Base-by-base conservation (phyloP, 2,888 invertebrate genomes). In the Cerceris ruficornis region DNA sequence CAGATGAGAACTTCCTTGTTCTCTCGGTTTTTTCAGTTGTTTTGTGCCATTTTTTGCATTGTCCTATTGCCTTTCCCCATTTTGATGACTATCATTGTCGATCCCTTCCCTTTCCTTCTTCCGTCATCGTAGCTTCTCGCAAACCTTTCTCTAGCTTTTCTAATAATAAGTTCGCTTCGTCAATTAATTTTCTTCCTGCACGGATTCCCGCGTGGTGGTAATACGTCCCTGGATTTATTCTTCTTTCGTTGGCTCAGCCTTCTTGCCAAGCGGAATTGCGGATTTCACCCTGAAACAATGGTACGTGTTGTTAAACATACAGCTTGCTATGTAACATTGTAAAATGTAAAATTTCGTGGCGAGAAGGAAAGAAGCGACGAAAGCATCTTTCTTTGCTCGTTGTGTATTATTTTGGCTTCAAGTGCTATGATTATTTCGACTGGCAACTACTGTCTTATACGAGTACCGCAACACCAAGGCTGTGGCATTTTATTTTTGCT, bases 221-320 rank as follows among this genome's bases (percentile, higher is more conserved):
- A 71, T 81, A 69, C 85, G 79, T 67, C 71, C 82, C 79, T 82
- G 71, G 6, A 9, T 92, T 94, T 96, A 96, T 94, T 97, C 96
- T 93, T 97, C 96, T 94, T 97, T 97, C 92, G 96, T 95, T 90
- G 96, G 95, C 92, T 97, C 97, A 85, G 95, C 92, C 94, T 97
- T 97, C 94, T 97, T 96, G 93, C 97, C 97, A 93, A 97, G 95
- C 83, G 98, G 98, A 93, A 98, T 95, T 88, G 97, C 97, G 89
- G 96, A 96, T 93, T 96, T 96, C 90, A 98, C 96, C 93, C 98
- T 98, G 94, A 46, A 93, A 93, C 84, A 81, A 80, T 84, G 86
- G 87, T 81, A 83, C 83, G 75, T 39, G 52, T 0, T 46, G 46
- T 8, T 46, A 8, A 46, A 11, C 11, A 4, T 46, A 46, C 46